Evolutionary conservation across 2,888 invertebrate species (phyloP), one percentile per base, ranked within the genome.

Genomic region (Zygogramma bicolorata): DNA sequence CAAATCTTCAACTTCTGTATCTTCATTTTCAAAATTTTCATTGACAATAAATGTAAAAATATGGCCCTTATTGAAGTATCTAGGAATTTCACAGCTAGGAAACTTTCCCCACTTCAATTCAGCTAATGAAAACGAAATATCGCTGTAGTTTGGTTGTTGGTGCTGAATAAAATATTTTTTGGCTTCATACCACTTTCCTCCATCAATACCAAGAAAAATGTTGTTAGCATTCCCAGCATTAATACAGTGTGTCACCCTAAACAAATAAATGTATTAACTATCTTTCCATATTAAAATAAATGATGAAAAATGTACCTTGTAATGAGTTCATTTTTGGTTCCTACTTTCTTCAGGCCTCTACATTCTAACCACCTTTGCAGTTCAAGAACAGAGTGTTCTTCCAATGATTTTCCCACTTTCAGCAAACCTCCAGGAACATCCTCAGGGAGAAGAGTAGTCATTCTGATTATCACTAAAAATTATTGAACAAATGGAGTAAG

Each of bases 81-180:
- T n/a, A 15, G 42, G 42, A 42, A 42, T 42, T 42, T 5, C 15
- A 42, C 42, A 42, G 42, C 42, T 42, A 42, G 42, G n/a, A 42
- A 42, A 42, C 42, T n/a, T n/a, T 42, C 42, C 42, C 42, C 42
- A 42, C 42, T 42, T 42, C 42, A 42, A 42, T 42, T 42, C 42
- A 3, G 42, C 15, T 42, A 15, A 42, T 8, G 42, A 42, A 42
- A 42, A 42, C 42, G 42, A 42, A 42, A 5, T 42, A 42, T 42
- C n/a, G n/a, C 42, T 42, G 2, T 5, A 3, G 42, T 5, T 42
- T 42, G 5, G 2, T 42, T n/a, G n/a, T 15, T 1, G 42, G 1
- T 42, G 42, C 42, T 42, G 42, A 15, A 42, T n/a, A 5, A 42
- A 2, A 42, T 42, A 3, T 3, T 42, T 42, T 15, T 42, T 42